These are phyloP conservation scores for Phthorimaea operculella DNA, from an alignment of 1,140 invertebrate genomes.

Conservation along the genomic window DNA sequence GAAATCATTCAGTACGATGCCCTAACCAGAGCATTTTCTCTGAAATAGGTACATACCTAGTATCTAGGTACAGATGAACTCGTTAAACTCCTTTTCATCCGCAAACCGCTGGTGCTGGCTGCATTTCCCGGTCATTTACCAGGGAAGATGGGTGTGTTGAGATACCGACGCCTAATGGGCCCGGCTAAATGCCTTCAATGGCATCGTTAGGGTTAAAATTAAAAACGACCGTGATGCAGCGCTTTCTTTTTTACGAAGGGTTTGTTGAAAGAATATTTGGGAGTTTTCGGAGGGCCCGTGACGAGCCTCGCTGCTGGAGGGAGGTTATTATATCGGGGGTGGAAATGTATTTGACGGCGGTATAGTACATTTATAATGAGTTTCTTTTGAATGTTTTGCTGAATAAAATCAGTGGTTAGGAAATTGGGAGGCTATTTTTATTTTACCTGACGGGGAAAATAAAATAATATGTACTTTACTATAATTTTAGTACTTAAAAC, in stretches of 20 bases:
- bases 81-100: no score
- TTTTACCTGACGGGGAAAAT: no score
- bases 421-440: no score
- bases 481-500: no score
- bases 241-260: slow-evolving; percentile 62
- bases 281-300: slow-evolving; percentile 22
- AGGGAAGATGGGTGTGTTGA: slow-evolving; percentile 35
- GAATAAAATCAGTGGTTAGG: no score
- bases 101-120: no score
- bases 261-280: slow-evolving; percentile 60
- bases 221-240: slow-evolving; percentile 62
- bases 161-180: slow-evolving; percentile 54
- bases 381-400: slow-evolving; percentile 39
- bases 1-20: no score
- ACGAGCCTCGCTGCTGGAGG: slow-evolving; percentile 40
- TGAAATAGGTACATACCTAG: no score
- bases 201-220: slow-evolving; percentile 60
- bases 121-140: slow-evolving; percentile 30
- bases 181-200: slow-evolving; percentile 47
- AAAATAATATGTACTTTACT: no score
- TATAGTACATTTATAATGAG: slow-evolving; percentile 59
- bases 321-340: slow-evolving; percentile 50
- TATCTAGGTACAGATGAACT: no score
- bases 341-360: slow-evolving; percentile 33
- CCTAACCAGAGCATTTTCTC: no score